phyloP scores from a whole-genome alignment of 2,113 vertebrate species.

The Nothocercus julius region DNA sequence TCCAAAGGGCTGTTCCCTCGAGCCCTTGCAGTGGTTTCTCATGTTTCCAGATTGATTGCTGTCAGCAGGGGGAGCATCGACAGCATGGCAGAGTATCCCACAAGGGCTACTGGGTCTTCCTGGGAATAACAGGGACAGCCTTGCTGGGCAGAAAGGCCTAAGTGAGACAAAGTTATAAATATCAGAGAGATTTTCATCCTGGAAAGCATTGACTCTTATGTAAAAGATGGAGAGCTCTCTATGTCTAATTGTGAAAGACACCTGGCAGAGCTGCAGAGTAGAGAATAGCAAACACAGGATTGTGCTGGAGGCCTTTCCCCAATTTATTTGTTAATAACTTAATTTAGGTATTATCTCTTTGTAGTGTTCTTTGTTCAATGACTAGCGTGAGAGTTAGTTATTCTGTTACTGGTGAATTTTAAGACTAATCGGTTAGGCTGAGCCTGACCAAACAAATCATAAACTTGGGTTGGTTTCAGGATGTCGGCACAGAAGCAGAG shows the following conservation, averaged over 20 bases:
- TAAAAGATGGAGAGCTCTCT: neutral
- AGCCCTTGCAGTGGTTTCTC: neutral
- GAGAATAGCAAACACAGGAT: neutral
- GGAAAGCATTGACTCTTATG: neutral
- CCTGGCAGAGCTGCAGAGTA: neutral
- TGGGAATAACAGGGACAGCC: neutral
- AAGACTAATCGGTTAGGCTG: neutral
- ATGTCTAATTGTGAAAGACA: neutral
- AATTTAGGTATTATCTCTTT: neutral
- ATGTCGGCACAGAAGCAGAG: constrained; percentile 54
- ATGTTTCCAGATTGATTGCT: neutral
- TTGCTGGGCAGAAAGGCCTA: neutral
- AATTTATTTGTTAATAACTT: neutral
- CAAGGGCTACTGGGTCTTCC: neutral
- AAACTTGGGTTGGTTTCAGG: constrained; percentile 58
- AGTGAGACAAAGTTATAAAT: neutral
- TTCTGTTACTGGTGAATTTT: neutral
- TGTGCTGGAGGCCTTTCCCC: neutral
- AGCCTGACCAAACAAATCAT: neutral
- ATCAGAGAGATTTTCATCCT: neutral
- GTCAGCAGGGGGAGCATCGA: constrained; percentile 40
- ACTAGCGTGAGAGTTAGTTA: neutral
- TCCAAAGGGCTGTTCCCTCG: neutral
- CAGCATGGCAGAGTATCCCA: neutral
- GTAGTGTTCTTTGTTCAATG: neutral